These are phyloP conservation scores for Equus quagga DNA, from an alignment of 2,113 vertebrate genomes.

Conservation along the genomic window DNA sequence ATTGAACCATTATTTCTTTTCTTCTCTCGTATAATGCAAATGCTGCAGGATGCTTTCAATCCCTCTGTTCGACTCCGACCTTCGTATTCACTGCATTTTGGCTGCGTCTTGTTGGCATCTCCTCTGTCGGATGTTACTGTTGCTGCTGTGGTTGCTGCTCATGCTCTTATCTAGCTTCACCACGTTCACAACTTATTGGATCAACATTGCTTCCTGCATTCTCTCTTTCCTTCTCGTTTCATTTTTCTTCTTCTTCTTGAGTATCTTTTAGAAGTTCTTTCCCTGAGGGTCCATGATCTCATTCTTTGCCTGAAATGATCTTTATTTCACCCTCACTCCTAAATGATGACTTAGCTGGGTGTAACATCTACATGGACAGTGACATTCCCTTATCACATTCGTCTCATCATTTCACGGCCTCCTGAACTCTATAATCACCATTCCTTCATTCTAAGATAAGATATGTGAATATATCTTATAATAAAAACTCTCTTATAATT, in stretches of 20 bases:
- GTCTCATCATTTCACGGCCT: rapidly evolving
- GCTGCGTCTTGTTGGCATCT: rapidly evolving
- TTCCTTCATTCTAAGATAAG: neutral
- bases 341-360: rapidly evolving
- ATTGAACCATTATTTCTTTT: neutral
- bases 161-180: rapidly evolving
- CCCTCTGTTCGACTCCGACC: rapidly evolving
- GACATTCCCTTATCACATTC: rapidly evolving
- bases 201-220: rapidly evolving
- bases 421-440: neutral
- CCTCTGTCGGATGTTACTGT: rapidly evolving
- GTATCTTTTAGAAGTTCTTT: neutral
- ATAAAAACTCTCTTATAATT: neutral
- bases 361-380: rapidly evolving
- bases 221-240: neutral
- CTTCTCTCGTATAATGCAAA: too few relatives aligned
- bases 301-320: neutral
- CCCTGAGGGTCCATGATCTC: too few relatives aligned
- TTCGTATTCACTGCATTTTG: rapidly evolving
- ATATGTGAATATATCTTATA: neutral
- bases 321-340: too few relatives aligned
- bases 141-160: rapidly evolving
- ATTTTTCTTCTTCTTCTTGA: neutral
- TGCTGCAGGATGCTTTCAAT: too few relatives aligned
- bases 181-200: rapidly evolving